A percentile compares a stretch with the other conserved stretches of the same genome.
Evolutionary conservation across 2,888 invertebrate genomes (phyloP).

Genomic region (Alsophila aescularia): DNA sequence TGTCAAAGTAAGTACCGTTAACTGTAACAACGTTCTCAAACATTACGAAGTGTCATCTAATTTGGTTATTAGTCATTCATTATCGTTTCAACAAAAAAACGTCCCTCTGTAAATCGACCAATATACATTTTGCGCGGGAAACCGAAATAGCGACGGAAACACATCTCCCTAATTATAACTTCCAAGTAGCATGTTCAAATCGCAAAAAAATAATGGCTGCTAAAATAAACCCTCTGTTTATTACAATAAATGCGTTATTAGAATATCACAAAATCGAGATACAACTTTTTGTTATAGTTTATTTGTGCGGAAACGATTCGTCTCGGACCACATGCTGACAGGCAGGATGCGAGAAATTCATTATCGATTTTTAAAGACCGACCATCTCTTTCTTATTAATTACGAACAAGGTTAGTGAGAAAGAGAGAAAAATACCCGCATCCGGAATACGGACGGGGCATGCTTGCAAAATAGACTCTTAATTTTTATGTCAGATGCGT

Average conservation of each 20-base stretch:
- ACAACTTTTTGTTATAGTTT: constrained; percentile 16
- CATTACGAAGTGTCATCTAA: too few relatives aligned
- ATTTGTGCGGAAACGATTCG: constrained; percentile 76
- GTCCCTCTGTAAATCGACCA: not conserved
- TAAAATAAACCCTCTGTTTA: constrained; percentile 37
- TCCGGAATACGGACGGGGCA: constrained; percentile 45
- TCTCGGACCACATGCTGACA: constrained; percentile 79
- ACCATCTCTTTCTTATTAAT: constrained; percentile 41
- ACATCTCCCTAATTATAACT: constrained; percentile 66
- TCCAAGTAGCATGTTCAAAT: constrained; percentile 33
- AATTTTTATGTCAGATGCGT: not conserved
- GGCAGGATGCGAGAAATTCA: constrained; percentile 76
- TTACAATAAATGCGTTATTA: rapidly evolving
- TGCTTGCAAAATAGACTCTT: constrained; percentile 48
- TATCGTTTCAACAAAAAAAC: not conserved
- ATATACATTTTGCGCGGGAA: constrained; percentile 76
- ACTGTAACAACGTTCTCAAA: too few relatives aligned
- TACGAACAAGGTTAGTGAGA: constrained; percentile 27
- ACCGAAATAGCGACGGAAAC: constrained; percentile 72
- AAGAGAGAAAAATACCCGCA: constrained; percentile 53
- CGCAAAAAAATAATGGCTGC: constrained; percentile 24
- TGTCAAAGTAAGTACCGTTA: too few relatives aligned
- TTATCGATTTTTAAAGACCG: constrained; percentile 71
- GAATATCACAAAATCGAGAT: not conserved
- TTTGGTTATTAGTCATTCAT: too few relatives aligned